Evolutionary conservation across 2,797 vertebrate genomes (phyloP), one percentile per base, ranked within the genome.

Genomic region (Brotogeris chrysoptera): DNA sequence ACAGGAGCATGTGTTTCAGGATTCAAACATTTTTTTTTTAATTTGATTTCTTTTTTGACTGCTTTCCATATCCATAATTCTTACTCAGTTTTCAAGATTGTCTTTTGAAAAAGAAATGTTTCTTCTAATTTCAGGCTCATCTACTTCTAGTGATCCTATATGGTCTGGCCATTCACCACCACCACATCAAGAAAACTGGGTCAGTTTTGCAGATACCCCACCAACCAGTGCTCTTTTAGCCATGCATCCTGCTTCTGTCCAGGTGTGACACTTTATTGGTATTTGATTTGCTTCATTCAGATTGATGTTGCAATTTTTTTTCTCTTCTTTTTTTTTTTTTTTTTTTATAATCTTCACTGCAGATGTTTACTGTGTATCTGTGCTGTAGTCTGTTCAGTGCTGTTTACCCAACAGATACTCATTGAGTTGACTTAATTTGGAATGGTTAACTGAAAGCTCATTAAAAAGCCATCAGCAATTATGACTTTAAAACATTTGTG

Each of bases 201-300:
- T 99, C 98, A 99, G 99, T 98, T 99, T 99, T 98, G 99, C 99
- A 97, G 99, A 99, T 98, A 99, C 99, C 80, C 99, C 99, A 93
- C 99, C 99, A 97, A 99, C 99, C 98, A 99, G 99, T 98, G 98
- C 99, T 95, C 98, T 99, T 97, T 99, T 99, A 97, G 97, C 98
- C 97, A 98, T 99, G 98, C 99, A 99, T 97, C 99, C 99, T 96
- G 99, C 99, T 82, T 99, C 99, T 98, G 98, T 99, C 98, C 99
- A 99, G 99, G 99, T 99, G 98, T 98, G 98, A 98, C 98, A 98
- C 98, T 98, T 98, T 98, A 98, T 98, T 98, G 96, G 97, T 98
- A 98, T 98, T 98, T 98, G 88, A 97, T 98, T 98, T 98, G 98
- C 98, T 96, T 97, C 98, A 98, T 98, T 97, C 83, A 93, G 86